These are phyloP conservation scores for Antigone vipio DNA, from an alignment of 2,113 vertebrate genomes.

Conservation along the genomic window DNA sequence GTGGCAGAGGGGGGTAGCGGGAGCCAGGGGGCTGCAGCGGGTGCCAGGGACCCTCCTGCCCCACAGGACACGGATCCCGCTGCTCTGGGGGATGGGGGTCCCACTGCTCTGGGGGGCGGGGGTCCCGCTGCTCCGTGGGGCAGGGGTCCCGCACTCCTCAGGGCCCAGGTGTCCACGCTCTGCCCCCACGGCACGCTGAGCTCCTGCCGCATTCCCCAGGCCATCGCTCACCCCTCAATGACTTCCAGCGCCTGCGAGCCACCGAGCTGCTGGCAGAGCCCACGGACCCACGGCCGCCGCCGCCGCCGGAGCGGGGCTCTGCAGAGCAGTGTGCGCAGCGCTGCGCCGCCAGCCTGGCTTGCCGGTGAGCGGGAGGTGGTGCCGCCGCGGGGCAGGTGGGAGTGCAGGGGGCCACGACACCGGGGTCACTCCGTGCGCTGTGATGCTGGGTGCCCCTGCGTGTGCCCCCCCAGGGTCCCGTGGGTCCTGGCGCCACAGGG, in stretches of 20 bases:
- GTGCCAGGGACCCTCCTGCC: no score
- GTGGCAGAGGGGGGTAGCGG: not conserved
- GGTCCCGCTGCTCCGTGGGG: not conserved
- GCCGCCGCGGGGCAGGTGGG: rapidly evolving
- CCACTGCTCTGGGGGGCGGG: not conserved
- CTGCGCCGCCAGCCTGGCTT: slow-evolving; percentile 78
- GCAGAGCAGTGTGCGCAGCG: slow-evolving; percentile 85
- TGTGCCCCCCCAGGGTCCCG: rapidly evolving
- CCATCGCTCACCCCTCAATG: slow-evolving; percentile 86
- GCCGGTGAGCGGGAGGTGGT: slow-evolving; percentile 76
- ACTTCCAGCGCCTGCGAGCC: slow-evolving; percentile 89
- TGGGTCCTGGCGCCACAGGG: no score
- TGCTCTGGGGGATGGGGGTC: not conserved
- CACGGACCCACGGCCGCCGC: not conserved
- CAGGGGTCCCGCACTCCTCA: no score
- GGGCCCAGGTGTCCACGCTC: no score
- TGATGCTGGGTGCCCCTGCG: not conserved
- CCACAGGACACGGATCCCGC: not conserved
- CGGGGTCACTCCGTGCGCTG: rapidly evolving
- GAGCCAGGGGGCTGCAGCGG: not conserved
- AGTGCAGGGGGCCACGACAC: not conserved
- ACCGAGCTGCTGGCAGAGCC: slow-evolving; percentile 75
- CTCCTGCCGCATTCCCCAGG: slow-evolving; percentile 55
- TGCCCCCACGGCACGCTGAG: not conserved
- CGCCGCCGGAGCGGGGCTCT: slow-evolving; percentile 15